A percentile compares a stretch with the other conserved stretches of the same genome.
These are phyloP conservation scores for Eutrigla gurnardus DNA, from an alignment of 2,797 vertebrate species.

Conservation along the genomic window DNA sequence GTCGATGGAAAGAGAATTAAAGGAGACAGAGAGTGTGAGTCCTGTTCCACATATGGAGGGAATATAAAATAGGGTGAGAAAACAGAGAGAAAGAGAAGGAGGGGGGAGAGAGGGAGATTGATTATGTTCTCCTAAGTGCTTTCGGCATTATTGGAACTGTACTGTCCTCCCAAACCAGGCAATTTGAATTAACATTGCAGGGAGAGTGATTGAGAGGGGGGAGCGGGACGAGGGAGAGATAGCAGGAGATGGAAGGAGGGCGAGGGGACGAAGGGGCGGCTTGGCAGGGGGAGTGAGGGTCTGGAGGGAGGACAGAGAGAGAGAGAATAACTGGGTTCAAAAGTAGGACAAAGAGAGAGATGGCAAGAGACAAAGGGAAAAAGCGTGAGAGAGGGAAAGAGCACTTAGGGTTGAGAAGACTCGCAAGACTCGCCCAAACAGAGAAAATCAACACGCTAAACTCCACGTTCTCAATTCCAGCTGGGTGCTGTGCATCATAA, in stretches of 20 bases:
- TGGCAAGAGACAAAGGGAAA: conserved; percentile 58
- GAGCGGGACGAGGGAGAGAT: conserved; percentile 36
- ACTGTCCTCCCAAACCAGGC: conserved; percentile 76
- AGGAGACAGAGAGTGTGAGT: conserved; percentile 54
- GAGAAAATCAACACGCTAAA: conserved; percentile 66
- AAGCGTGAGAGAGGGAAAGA: conserved; percentile 31
- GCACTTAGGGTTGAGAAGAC: conserved; percentile 42
- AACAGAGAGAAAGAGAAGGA: conserved; percentile 44
- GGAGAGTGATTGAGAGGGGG: conserved; percentile 71
- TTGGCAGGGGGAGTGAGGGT: conserved; percentile 66
- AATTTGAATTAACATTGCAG: conserved; percentile 81
- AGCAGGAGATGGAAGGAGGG: conserved; percentile 36
- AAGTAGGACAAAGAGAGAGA: conserved; percentile 78
- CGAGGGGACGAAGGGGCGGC: conserved; percentile 40
- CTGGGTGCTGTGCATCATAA: conserved; percentile 61
- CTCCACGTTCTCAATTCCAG: conserved; percentile 61
- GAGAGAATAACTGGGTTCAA: conserved; percentile 75
- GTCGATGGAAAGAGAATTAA: conserved; percentile 40
- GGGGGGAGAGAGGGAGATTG: conserved; percentile 75
- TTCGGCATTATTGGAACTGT: conserved; percentile 80
- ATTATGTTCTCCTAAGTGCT: conserved; percentile 84
- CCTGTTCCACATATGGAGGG: conserved; percentile 62
- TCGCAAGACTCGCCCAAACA: conserved; percentile 44
- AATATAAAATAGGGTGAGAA: conserved; percentile 72
- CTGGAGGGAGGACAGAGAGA: conserved; percentile 69